A percentile compares a stretch with the other conserved stretches of the same genome.
phyloP scores from a whole-genome alignment of 2,113 vertebrate species.

The Phylloscopus whistleri region DNA sequence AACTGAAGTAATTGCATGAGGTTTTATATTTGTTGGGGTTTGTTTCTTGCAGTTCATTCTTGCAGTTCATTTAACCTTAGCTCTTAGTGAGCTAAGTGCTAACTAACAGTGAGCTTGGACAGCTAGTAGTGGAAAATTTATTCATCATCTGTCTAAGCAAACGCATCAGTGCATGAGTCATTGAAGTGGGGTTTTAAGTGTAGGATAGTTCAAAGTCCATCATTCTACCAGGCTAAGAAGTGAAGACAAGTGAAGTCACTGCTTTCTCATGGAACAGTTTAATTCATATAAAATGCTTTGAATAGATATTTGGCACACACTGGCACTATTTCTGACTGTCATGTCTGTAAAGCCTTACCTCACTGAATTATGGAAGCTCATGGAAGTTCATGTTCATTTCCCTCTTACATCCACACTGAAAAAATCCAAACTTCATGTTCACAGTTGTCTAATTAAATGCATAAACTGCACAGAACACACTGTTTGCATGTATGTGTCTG shows the following conservation, averaged over 20 bases:
- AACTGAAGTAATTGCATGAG: neutral
- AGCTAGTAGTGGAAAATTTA: neutral
- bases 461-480: neutral
- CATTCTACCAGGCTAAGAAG: neutral
- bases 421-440: neutral
- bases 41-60: neutral
- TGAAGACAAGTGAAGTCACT: neutral
- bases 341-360: neutral
- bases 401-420: neutral
- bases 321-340: neutral
- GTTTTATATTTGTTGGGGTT: neutral
- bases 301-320: neutral
- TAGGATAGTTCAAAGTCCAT: neutral
- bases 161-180: neutral
- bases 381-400: neutral
- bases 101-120: neutral
- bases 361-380: neutral
- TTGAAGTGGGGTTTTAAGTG: neutral
- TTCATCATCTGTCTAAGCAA: neutral
- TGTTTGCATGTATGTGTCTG: fast-evolving
- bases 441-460: neutral
- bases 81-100: neutral
- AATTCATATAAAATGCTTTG: neutral
- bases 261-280: slow-evolving; percentile 49
- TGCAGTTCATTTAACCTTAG: neutral